phyloP scores from a whole-genome alignment of 2,113 vertebrate species.

The Melospiza melodia region DNA sequence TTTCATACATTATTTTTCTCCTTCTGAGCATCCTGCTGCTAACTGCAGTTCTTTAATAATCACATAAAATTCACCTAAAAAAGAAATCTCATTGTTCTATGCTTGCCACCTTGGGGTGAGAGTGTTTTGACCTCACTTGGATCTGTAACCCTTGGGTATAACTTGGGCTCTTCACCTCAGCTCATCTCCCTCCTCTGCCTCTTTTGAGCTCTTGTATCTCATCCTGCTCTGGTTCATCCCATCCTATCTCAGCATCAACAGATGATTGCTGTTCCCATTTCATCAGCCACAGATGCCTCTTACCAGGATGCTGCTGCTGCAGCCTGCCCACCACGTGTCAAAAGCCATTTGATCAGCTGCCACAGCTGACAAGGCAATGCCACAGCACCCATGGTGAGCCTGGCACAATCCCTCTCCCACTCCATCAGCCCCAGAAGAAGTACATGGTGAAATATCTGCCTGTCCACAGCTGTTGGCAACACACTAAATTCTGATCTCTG shows the following conservation, averaged over 20 bases:
- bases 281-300: background rate
- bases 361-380: fast-evolving
- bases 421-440: background rate
- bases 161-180: background rate
- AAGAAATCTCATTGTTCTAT: background rate
- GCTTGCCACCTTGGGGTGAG: fast-evolving
- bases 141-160: background rate
- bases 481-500: background rate
- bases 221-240: background rate
- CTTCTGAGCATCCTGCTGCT: background rate
- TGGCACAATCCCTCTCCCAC: fast-evolving
- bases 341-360: background rate
- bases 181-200: background rate
- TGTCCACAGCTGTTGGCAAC: background rate
- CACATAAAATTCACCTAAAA: background rate
- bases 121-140: background rate
- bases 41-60: background rate
- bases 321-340: fast-evolving
- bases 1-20: background rate
- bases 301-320: background rate
- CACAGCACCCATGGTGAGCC: background rate
- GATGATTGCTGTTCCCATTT: fast-evolving
- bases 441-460: background rate
- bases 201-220: background rate
- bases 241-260: background rate